phyloP scores from a whole-genome alignment of 1,140 invertebrate genomes.

The Drosophila pandora region DNA sequence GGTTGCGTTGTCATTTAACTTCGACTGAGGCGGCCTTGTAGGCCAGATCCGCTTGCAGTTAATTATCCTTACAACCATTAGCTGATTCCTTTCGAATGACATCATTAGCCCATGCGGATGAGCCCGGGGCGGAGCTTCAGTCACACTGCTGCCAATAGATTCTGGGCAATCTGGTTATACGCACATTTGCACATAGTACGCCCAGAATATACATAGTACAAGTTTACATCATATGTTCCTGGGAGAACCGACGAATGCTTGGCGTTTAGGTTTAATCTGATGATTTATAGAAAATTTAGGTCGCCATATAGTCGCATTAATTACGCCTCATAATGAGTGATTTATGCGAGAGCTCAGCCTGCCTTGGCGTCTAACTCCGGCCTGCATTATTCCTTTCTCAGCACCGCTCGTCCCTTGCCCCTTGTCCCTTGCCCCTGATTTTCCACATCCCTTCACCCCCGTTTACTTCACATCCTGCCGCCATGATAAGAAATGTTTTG shows the following conservation, averaged over 20 bases:
- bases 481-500: conserved; percentile 47
- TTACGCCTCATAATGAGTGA: conserved; percentile 54
- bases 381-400: conserved; percentile 31
- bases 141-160: conserved; percentile 33
- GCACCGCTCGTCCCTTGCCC: not conserved
- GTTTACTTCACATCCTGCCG: conserved; percentile 39
- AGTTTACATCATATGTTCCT: conserved; percentile 40
- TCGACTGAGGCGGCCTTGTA: not conserved
- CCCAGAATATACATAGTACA: not conserved
- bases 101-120: conserved; percentile 24
- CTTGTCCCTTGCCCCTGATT: not conserved
- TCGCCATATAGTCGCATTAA: conserved; percentile 53
- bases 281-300: conserved; percentile 53
- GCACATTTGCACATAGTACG: not conserved
- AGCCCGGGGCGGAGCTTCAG: conserved; percentile 2
- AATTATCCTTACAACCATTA: conserved; percentile 18
- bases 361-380: conserved; percentile 29
- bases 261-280: conserved; percentile 44
- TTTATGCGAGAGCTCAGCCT: conserved; percentile 41
- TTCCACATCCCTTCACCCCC: conserved; percentile 9
- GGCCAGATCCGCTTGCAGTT: not conserved
- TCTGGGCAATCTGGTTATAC: conserved; percentile 16
- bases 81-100: conserved; percentile 4
- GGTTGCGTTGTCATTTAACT: not conserved
- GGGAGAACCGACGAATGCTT: conserved; percentile 20